Base-by-base conservation (phyloP, 2,797 vertebrate genomes). In the Gouania willdenowi region DNA sequence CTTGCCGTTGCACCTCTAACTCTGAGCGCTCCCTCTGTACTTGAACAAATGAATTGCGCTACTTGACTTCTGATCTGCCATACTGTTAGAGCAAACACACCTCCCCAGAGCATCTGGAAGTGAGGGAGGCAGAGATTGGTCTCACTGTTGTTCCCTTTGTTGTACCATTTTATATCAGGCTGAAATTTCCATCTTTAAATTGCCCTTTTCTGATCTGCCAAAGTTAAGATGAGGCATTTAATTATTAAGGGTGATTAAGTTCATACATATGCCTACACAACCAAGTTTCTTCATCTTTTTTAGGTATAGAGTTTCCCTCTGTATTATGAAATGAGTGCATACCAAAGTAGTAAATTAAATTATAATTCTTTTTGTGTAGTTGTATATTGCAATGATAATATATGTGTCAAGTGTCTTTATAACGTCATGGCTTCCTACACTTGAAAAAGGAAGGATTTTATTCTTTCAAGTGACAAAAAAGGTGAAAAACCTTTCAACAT, bases 31-130 rank as follows among this genome's bases (percentile, higher is more conserved):
- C 66, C 65, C 66, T 68, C 51, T 50, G 57, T 52, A 55, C 70
- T 62, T 21, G 38, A 58, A 66, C 65, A 74, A 71, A 75, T 73
- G 68, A 76, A 63, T 79, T 49, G 48, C 63, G 68, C 66, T 68
- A 69, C 75, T 83, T 80, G 73, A 75, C 77, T 79, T 58, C 52
- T 66, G 72, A 66, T 73, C 63, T 10, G 6, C 16, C 28, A 8
- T 31, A 66, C 60, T 62, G 63, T 65, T 77, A 56, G 64, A 72
- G 54, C 59, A 70, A 78, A 76, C 36, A 47, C 43, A 42, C 33
- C 38, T 70, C 52, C 44, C 67, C 61, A 44, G 16, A 32, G 61
- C 29, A 55, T 34, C 53, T 48, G 41, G 32, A 42, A n/a, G 23
- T 29, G 55, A n/a, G 23, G 29, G 55, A 37, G 12, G 1, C 18